Percentiles rank a stretch among this genome's conserved stretches.
Conservation (phyloP, 1,140 invertebrate genomes). For the Orussus abietinus region DNA sequence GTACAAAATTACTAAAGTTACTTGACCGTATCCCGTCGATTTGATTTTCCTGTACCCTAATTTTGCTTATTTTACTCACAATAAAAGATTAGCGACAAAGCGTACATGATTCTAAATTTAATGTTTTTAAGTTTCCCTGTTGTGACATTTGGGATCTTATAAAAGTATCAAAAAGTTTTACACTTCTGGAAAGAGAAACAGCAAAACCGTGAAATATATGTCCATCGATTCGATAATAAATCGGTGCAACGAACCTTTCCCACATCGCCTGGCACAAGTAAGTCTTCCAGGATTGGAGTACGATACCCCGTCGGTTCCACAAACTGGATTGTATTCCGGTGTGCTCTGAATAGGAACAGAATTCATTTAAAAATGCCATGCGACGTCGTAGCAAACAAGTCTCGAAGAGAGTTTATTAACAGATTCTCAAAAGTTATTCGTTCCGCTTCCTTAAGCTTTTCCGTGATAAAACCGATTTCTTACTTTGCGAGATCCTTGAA, state of each 20-base stretch:
- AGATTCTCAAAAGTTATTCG: not conserved
- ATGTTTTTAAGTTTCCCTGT: not conserved
- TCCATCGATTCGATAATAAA: no score
- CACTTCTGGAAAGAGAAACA: slow-evolving; percentile 39
- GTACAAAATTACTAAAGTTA: not conserved
- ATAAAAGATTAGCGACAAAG: slow-evolving; percentile 7
- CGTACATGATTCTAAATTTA: slow-evolving; percentile 1
- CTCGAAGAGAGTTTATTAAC: slow-evolving; percentile 3
- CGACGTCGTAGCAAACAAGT: no score
- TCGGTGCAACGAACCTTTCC: slow-evolving; percentile 48
- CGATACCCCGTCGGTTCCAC: slow-evolving; percentile 60
- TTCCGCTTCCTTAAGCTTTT: no score
- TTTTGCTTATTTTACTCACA: not conserved
- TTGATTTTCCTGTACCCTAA: not conserved
- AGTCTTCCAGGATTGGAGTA: slow-evolving; percentile 62
- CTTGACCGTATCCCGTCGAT: not conserved
- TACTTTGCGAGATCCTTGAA: no score
- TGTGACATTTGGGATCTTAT: slow-evolving; percentile 20
- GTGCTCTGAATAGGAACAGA: slow-evolving; percentile 44
- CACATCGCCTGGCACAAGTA: slow-evolving; percentile 59
- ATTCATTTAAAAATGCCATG: slow-evolving; percentile 9
- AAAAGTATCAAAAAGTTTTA: slow-evolving; percentile 26
- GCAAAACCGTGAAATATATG: slow-evolving; percentile 41
- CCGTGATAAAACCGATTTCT: no score
- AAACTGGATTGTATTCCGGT: slow-evolving; percentile 66